Evolutionary conservation across 1,140 invertebrate genomes (phyloP), one percentile per base, ranked within the genome.

Genomic region (Antheraea pernyi): DNA sequence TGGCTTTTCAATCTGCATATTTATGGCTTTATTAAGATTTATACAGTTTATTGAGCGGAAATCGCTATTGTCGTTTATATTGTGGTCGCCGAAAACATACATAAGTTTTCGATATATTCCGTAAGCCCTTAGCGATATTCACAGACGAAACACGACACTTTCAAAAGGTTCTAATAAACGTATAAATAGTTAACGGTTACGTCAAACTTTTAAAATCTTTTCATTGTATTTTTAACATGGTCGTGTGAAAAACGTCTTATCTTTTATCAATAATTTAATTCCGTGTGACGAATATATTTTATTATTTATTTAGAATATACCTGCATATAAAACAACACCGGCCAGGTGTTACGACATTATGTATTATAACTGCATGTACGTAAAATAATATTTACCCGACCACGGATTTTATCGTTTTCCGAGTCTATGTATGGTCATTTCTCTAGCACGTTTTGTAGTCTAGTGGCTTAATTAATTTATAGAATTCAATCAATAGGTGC

Each of bases 201-300:
- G 46, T 53, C 16, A 53, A 53, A 53, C 16, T 53, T 53, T 53
- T 53, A 53, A 30, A 63, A 63, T 37, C 16, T n/a, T 63, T 63
- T 63, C 18, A 63, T 37, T 63, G 61, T 37, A 37, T 63, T 37
- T 36, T 63, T 63, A 37, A 37, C 61, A 63, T 37, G 5, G 5
- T 63, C 7, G 37, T 63, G 61, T 63, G 61, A 63, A 63, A 63
- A 63, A 63, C 19, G 16, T 63, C n/a, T 63, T 37, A 63, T 63
- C 61, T 63, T n/a, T 63, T 63, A 63, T 63, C 61, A 63, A 63
- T 36, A 36, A n/a, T 63, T 19, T 53, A 16, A 53, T n/a, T 53
- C 16, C 16, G 46, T 53, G 13, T 53, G 13, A 53, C 11, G 13
- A 53, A 53, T 53, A 2, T 53, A 53, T 53, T 53, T 53, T n/a